A percentile compares a stretch with the other conserved stretches of the same genome.
Conservation (phyloP, 2,888 invertebrate species). For the Caenorhabditis parvicauda region DNA sequence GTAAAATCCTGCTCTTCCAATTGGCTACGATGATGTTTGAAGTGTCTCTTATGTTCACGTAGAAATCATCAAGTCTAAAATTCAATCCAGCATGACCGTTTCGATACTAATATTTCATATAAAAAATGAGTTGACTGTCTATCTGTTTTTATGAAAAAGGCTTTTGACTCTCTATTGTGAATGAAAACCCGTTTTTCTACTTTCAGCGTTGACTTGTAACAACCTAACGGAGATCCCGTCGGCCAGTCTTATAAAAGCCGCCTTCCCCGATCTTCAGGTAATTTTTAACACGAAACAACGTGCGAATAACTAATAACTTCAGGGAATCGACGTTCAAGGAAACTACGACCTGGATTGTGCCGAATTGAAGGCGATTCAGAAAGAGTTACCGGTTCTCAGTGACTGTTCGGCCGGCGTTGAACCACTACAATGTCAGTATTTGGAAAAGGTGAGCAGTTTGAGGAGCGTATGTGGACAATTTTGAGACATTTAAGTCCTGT, state of each 20-base stretch:
- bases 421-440: slow-evolving; percentile 20
- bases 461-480: not conserved
- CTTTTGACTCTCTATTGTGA: not conserved
- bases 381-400: slow-evolving; percentile 22
- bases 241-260: slow-evolving; percentile 27
- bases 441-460: slow-evolving; percentile 11
- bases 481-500: slow-evolving; percentile 31
- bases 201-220: slow-evolving; percentile 41
- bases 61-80: no score
- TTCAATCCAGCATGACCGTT: no score
- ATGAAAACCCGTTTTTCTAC: not conserved
- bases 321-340: slow-evolving; percentile 43
- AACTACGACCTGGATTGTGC: slow-evolving; percentile 33
- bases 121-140: no score
- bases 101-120: no score
- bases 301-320: not conserved
- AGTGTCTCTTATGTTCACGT: no score
- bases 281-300: not conserved
- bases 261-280: slow-evolving; percentile 38
- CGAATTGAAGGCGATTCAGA: slow-evolving; percentile 9
- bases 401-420: slow-evolving; percentile 19
- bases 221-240: slow-evolving; percentile 28
- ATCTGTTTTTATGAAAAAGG: no score
- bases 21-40: no score
- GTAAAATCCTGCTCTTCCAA: no score